A percentile compares a stretch with the other conserved stretches of the same genome.
These are phyloP conservation scores for Hozukius guyotensis DNA, from an alignment of 2,797 vertebrate genomes.

Conservation along the genomic window DNA sequence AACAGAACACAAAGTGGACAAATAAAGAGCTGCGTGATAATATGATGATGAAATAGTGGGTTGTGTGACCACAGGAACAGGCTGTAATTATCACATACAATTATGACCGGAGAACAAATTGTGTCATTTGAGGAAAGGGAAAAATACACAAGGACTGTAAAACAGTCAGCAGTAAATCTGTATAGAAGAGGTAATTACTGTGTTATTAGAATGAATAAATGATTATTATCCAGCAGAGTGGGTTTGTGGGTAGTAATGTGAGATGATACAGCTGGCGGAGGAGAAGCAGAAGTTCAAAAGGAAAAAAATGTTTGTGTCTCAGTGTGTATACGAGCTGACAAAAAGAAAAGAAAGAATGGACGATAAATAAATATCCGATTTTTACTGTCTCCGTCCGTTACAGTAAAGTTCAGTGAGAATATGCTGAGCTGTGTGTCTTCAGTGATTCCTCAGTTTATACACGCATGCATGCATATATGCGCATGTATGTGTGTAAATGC, in stretches of 20 bases:
- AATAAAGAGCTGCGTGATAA: constrained; percentile 5
- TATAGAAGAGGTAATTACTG: constrained; percentile 35
- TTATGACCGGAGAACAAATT: constrained; percentile 18
- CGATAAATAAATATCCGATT: neutral
- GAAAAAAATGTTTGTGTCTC: neutral
- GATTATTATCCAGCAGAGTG: constrained; percentile 32
- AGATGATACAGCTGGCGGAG: constrained; percentile 12
- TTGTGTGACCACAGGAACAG: neutral
- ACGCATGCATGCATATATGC: neutral
- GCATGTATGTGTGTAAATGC: constrained; percentile 1
- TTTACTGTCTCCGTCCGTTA: neutral
- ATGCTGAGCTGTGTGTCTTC: neutral
- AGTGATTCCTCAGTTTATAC: constrained; percentile 19
- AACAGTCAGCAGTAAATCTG: constrained; percentile 16
- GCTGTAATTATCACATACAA: constrained; percentile 27
- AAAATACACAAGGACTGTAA: constrained; percentile 24
- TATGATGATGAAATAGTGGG: neutral
- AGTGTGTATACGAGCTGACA: neutral
- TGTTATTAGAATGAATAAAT: constrained; percentile 46
- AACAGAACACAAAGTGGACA: neutral
- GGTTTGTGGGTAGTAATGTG: constrained; percentile 14
- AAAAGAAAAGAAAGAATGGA: neutral
- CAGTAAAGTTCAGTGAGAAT: neutral
- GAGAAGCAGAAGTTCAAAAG: constrained; percentile 17
- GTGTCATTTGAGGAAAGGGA: constrained; percentile 7